These are phyloP conservation scores for Corythoichthys haematopterus DNA, from an alignment of 2,113 vertebrate species.

Conservation along the genomic window DNA sequence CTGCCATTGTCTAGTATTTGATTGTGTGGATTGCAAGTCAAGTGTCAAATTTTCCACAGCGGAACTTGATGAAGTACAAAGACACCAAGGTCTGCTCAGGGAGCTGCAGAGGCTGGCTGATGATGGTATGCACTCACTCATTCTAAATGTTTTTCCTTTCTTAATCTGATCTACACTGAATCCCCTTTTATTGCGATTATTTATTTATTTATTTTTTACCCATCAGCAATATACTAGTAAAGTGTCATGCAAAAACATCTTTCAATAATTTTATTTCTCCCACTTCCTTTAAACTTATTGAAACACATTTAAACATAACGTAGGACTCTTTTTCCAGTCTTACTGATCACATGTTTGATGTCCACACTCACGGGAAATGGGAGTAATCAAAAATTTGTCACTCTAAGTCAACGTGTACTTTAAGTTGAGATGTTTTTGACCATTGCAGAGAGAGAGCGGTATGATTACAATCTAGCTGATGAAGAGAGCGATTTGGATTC, in stretches of 20 bases:
- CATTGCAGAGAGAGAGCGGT: slow-evolving; percentile 15
- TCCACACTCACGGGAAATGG: too few relatives aligned
- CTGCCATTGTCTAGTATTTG: neutral
- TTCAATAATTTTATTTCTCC: neutral
- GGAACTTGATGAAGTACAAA: slow-evolving; percentile 64
- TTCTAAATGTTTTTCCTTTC: neutral
- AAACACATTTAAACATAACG: neutral
- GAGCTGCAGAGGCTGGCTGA: slow-evolving; percentile 75
- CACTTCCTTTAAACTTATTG: neutral
- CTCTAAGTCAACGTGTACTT: neutral
- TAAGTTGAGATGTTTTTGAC: slow-evolving; percentile 1
- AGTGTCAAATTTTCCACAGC: slow-evolving; percentile 44
- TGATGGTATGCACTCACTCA: slow-evolving; percentile 53
- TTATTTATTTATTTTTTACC: neutral
- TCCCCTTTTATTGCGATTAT: neutral
- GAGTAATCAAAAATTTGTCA: neutral
- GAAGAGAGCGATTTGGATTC: slow-evolving; percentile 43
- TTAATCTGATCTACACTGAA: neutral
- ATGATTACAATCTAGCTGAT: slow-evolving; percentile 41
- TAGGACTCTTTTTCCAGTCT: too few relatives aligned
- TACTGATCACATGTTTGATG: too few relatives aligned
- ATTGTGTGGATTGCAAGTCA: neutral
- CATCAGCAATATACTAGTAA: neutral
- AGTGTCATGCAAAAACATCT: neutral
- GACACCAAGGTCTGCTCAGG: slow-evolving; percentile 71